Evolutionary conservation across 1,140 invertebrate species (phyloP).

Genomic region (Teleogryllus occipitalis): DNA sequence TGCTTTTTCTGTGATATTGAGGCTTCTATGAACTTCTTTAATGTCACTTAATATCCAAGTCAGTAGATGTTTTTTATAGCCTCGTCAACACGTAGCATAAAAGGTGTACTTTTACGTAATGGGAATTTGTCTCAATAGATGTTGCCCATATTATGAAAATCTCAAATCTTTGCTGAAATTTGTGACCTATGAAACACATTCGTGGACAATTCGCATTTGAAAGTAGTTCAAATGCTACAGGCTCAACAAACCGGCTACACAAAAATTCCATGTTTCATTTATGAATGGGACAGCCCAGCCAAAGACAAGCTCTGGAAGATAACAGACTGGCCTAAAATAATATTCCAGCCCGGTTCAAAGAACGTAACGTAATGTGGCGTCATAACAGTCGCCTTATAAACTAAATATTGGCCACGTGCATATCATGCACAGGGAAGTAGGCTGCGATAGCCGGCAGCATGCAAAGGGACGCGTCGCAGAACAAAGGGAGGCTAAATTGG

Average conservation of each 20-base stretch:
- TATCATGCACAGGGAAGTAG: too few relatives aligned
- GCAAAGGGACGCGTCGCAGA: too few relatives aligned
- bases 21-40: neutral
- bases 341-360: too few relatives aligned
- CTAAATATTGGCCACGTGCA: too few relatives aligned
- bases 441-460: too few relatives aligned
- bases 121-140: too few relatives aligned
- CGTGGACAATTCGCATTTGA: neutral
- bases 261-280: neutral
- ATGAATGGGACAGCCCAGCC: too few relatives aligned
- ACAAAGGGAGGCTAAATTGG: too few relatives aligned
- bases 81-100: neutral
- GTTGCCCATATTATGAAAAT: neutral
- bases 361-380: too few relatives aligned
- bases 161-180: neutral
- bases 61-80: neutral
- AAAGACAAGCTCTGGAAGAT: too few relatives aligned
- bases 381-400: too few relatives aligned
- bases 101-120: neutral
- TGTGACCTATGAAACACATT: neutral
- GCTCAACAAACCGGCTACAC: neutral
- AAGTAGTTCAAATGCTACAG: neutral
- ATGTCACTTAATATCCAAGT: neutral
- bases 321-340: too few relatives aligned
- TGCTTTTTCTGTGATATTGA: neutral